These are phyloP conservation scores for Melanotaenia parkinsoni DNA, from an alignment of 2,797 vertebrate genomes.

Conservation along the genomic window DNA sequence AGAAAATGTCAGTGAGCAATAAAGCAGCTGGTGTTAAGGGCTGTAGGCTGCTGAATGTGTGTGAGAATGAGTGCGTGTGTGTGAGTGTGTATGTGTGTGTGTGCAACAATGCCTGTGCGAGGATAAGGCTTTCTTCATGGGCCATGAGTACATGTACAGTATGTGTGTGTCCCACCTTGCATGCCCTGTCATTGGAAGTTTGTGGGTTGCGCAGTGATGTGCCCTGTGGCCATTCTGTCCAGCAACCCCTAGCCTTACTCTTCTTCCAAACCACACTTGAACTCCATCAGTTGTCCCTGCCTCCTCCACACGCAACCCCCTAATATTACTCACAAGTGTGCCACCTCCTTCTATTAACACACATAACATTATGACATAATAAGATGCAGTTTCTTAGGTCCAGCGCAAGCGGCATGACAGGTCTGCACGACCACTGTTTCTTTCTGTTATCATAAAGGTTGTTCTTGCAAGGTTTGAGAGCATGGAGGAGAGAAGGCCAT, in stretches of 20 bases:
- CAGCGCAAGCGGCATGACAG: constrained; percentile 19
- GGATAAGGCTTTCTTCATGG: constrained; percentile 50
- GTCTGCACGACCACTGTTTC: constrained; percentile 22
- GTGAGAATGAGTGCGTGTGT: constrained; percentile 44
- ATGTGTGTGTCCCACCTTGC: constrained; percentile 49
- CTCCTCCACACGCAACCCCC: constrained; percentile 1
- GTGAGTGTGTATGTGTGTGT: constrained; percentile 41
- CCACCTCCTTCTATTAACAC: constrained; percentile 24
- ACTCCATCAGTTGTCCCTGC: constrained; percentile 5
- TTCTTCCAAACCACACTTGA: constrained; percentile 24
- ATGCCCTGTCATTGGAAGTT: constrained; percentile 76
- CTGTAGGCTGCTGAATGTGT: constrained; percentile 75
- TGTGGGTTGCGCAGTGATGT: constrained; percentile 72
- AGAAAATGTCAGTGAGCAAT: constrained; percentile 84
- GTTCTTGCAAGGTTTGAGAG: constrained; percentile 43
- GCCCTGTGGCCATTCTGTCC: constrained; percentile 75
- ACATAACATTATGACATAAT: constrained; percentile 1
- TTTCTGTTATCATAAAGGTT: constrained; percentile 29
- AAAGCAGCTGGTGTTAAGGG: constrained; percentile 78
- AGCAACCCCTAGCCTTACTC: constrained; percentile 59
- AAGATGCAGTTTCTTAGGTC: constrained; percentile 8
- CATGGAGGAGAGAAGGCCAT: constrained; percentile 35
- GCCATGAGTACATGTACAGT: constrained; percentile 53
- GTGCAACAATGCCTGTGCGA: constrained; percentile 31
- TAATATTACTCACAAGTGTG: constrained; percentile 10